These are phyloP conservation scores for Triplophysa dalaica DNA, from an alignment of 2,113 vertebrate species.

Conservation along the genomic window DNA sequence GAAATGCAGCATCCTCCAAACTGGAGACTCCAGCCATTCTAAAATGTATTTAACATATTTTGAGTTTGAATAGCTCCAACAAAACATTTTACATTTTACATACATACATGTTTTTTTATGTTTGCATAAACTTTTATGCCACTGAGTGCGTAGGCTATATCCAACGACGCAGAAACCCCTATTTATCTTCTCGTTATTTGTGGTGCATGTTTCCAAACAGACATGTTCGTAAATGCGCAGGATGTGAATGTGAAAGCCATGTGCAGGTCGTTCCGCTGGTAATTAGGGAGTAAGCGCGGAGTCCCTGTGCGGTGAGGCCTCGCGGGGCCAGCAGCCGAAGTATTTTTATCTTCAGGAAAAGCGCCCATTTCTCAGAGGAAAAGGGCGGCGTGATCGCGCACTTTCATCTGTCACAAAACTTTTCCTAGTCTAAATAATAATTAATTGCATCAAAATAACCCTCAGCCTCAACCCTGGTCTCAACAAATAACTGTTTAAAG, in stretches of 20 bases:
- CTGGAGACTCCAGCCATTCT: not conserved
- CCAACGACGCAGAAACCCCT: not conserved
- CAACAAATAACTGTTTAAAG: constrained; percentile 67
- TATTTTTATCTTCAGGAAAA: constrained; percentile 80
- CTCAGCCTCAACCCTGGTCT: constrained; percentile 58
- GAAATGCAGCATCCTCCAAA: not conserved
- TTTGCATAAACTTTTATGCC: not conserved
- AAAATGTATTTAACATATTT: not conserved
- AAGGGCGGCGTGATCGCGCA: constrained; percentile 75
- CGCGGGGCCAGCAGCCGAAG: constrained; percentile 62
- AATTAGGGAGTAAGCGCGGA: constrained; percentile 75
- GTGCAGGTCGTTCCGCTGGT: constrained; percentile 71
- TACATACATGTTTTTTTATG: not conserved
- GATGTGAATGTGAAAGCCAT: constrained; percentile 52
- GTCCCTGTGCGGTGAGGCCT: constrained; percentile 65
- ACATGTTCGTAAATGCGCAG: constrained; percentile 44
- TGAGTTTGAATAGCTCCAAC: not conserved
- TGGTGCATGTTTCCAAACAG: constrained; percentile 32
- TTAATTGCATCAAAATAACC: constrained; percentile 80
- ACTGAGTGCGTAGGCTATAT: not conserved
- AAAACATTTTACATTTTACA: not conserved
- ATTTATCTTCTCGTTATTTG: constrained; percentile 9
- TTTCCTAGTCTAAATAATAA: constrained; percentile 82
- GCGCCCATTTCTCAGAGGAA: constrained; percentile 81
- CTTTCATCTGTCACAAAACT: constrained; percentile 79